Base-by-base conservation (phyloP, 1,140 invertebrate species). In the Thalassaphorura encarpata region DNA sequence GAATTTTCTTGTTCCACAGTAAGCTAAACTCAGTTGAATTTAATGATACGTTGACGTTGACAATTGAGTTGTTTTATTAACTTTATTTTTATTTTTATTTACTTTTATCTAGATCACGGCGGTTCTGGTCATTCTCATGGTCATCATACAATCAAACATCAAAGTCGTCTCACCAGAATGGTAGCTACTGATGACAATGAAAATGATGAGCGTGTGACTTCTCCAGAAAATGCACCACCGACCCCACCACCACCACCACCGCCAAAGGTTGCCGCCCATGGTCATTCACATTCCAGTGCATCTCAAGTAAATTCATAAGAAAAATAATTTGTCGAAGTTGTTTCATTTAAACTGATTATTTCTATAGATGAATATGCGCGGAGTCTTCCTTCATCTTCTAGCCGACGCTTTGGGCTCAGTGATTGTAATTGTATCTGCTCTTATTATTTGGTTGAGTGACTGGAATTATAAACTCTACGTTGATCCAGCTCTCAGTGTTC, bases 381-480 rank as follows among this genome's bases (percentile, higher is more conserved):
- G 92, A 18, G 96, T 97, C 1, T 99, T 98, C 70, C 77, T 99
- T 41, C 97, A 99, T 73, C 86, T 99, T 4, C 69, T 99, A 4
- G 95, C 93, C 24, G 96, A 99, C 76, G 95, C 95, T 23, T 43
- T 66, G 5, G 81, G 82, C 45, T 99, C 96, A 2, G 83, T 99
- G 0, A 94, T 99, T 69, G 97, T 99, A 3, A 87, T 99, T 23
- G 83, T 87, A 51, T 96, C 93, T 47, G 92, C 92, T 3, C 70
- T 94, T 41, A 78, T 91, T 31, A 91, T 97, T 21, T 89, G 85
- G 85, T 73, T 84, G 33, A 33, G 8, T 0, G 76, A 91, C 3
- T 92, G 87, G 83, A 67, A 84, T 55, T 73, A 79, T 69, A 72
- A 72, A 63, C 79, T 77, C 69, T 97, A 96, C 70, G 87, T 98